These are phyloP conservation scores for Pipra filicauda DNA, from an alignment of 2,113 vertebrate genomes.

Conservation along the genomic window DNA sequence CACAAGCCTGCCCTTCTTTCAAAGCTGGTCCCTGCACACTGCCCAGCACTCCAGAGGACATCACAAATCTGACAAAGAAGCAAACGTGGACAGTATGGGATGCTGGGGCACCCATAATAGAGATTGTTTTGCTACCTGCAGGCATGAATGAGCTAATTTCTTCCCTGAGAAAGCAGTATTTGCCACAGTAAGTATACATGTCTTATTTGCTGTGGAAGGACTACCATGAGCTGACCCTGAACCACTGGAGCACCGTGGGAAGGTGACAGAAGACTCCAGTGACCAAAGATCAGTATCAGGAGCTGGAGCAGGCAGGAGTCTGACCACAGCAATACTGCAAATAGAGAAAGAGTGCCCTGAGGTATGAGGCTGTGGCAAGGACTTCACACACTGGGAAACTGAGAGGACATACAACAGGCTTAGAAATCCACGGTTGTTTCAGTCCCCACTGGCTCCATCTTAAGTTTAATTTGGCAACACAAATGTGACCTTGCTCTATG, in stretches of 20 bases:
- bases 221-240: neutral
- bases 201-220: neutral
- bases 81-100: accelerated
- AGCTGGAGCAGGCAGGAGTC: neutral
- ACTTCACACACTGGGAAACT: neutral
- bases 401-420: neutral
- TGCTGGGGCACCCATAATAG: neutral
- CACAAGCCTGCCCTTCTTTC: neutral
- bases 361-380: neutral
- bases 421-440: neutral
- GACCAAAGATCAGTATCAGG: neutral
- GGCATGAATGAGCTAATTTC: neutral
- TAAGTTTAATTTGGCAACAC: neutral
- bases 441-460: neutral
- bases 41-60: neutral
- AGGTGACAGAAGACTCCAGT: neutral
- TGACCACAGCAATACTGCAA: neutral
- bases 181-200: neutral
- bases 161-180: neutral
- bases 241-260: neutral
- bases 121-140: neutral
- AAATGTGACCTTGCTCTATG: neutral
- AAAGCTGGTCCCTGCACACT: neutral
- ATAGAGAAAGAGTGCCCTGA: neutral
- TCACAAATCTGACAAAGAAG: accelerated